Percentiles rank a stretch among this genome's conserved stretches.
Conservation (phyloP, 2,113 vertebrate genomes). For the Eurypyga helias region DNA sequence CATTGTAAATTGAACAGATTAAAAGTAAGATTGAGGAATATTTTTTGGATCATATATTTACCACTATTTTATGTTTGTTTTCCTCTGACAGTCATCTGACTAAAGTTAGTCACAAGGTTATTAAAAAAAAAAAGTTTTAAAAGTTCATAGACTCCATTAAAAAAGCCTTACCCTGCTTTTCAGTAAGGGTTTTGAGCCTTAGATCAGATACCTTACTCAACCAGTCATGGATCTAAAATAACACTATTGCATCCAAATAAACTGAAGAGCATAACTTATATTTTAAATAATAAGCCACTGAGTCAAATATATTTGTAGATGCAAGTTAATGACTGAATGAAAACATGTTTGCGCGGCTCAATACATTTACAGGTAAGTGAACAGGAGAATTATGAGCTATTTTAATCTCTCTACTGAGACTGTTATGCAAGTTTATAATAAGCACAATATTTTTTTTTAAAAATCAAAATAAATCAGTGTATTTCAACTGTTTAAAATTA, state of each 20-base stretch:
- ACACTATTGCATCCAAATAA: not conserved
- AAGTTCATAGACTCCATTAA: not conserved
- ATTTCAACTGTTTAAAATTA: not conserved
- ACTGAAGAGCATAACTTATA: not conserved
- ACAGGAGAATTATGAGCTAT: accelerated
- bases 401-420: not conserved
- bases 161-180: not conserved
- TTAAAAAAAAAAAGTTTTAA: not conserved
- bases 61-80: not conserved
- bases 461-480: not conserved
- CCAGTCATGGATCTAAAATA: not conserved
- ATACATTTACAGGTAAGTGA: accelerated
- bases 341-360: not conserved
- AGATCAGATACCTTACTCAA: not conserved
- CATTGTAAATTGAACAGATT: not conserved
- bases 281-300: not conserved
- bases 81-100: not conserved
- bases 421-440: not conserved
- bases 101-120: not conserved
- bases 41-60: not conserved
- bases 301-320: not conserved
- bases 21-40: not conserved
- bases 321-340: not conserved
- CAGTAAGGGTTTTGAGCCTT: not conserved
- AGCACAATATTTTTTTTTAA: not conserved